Percentiles rank a stretch among this genome's conserved stretches.
Conservation (phyloP, 1,140 invertebrate species). For the Zaprionus africanus region DNA sequence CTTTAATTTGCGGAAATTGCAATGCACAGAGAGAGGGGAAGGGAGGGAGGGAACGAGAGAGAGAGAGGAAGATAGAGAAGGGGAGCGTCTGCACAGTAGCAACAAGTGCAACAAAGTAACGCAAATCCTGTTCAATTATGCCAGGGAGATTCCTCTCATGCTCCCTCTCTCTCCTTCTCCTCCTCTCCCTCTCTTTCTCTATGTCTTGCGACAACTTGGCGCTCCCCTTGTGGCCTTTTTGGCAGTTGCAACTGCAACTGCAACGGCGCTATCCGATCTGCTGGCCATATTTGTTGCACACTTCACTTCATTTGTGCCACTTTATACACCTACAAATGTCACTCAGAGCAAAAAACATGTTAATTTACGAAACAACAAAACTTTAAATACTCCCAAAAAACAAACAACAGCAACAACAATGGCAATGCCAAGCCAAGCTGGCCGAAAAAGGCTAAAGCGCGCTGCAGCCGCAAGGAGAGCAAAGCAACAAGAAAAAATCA, state of each 20-base stretch:
- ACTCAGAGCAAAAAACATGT: slow-evolving; percentile 81
- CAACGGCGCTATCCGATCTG: slow-evolving; percentile 47
- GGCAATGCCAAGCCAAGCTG: slow-evolving; percentile 38
- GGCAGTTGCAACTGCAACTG: background rate
- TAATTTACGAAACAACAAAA: slow-evolving; percentile 73
- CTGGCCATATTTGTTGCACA: slow-evolving; percentile 79
- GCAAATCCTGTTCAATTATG: slow-evolving; percentile 8
- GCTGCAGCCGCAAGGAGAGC: slow-evolving; percentile 21
- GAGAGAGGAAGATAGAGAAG: background rate
- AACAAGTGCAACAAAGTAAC: background rate
- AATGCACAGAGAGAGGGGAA: slow-evolving; percentile 2
- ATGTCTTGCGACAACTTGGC: background rate
- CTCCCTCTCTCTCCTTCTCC: background rate
- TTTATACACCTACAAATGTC: slow-evolving; percentile 83
- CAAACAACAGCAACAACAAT: slow-evolving; percentile 25
- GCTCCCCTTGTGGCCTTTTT: slow-evolving; percentile 3
- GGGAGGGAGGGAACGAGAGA: background rate
- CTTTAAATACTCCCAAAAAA: slow-evolving; percentile 42
- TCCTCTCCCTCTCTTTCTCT: background rate
- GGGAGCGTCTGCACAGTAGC: background rate
- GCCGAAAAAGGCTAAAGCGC: slow-evolving; percentile 52
- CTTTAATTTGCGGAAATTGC: slow-evolving; percentile 80
- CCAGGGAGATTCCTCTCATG: no score
- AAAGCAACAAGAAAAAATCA: slow-evolving; percentile 50
- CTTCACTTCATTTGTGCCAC: slow-evolving; percentile 82